Percentiles rank a stretch among this genome's conserved stretches.
Evolutionary conservation across 2,888 invertebrate genomes (phyloP).

Genomic region (Chymomyza procnemis): DNA sequence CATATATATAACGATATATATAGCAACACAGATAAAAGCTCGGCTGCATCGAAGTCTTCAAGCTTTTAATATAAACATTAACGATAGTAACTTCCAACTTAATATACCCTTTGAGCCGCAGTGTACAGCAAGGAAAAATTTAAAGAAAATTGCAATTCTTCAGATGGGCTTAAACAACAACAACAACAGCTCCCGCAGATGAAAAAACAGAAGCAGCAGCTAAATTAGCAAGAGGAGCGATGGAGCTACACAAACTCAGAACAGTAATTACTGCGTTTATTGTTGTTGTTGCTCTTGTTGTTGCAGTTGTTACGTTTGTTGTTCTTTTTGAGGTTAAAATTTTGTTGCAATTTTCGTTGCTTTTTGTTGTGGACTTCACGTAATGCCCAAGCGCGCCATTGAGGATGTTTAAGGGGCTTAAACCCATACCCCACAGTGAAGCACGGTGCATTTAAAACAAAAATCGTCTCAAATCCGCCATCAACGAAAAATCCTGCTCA

Average conservation of each 20-base stretch:
- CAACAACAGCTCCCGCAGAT: conserved; percentile 61
- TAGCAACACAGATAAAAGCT: no score
- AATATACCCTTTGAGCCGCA: no score
- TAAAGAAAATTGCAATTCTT: conserved; percentile 6
- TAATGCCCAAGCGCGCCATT: no score
- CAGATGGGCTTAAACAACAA: conserved; percentile 66
- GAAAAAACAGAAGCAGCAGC: neutral
- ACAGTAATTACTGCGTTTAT: conserved; percentile 68
- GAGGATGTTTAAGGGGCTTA: no score
- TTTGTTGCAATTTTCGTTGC: conserved; percentile 38
- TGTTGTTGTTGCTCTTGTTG: conserved; percentile 23
- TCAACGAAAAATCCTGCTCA: neutral
- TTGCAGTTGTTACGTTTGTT: conserved; percentile 24
- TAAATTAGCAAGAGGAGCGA: neutral
- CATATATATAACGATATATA: no score
- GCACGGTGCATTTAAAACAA: no score
- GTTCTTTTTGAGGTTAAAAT: conserved; percentile 18
- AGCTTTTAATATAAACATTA: no score
- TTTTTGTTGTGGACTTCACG: conserved; percentile 36
- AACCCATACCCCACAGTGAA: no score
- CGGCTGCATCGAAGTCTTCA: no score
- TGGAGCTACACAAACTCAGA: conserved; percentile 22
- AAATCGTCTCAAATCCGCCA: no score
- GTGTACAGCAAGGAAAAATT: conserved; percentile 35
- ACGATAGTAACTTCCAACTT: no score